Conservation (phyloP, 1,140 invertebrate species). For the Lutraria rhynchaena region DNA sequence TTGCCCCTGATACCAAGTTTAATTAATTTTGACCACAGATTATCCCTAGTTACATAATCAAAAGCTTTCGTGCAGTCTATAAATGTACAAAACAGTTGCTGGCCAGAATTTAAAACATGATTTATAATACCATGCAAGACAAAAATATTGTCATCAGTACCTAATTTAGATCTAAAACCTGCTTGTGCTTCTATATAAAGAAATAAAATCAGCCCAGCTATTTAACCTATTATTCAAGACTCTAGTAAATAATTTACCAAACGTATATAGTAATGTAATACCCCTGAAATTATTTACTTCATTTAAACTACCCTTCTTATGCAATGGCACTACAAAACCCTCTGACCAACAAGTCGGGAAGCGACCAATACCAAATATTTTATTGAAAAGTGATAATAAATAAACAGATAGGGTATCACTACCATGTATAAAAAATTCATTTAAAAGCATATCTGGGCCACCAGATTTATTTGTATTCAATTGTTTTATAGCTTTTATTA, state of each 20-base stretch:
- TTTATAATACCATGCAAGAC: conserved; percentile 56
- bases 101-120: conserved; percentile 28
- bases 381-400: conserved; percentile 1
- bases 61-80: conserved; percentile 55
- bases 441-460: background rate
- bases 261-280: conserved; percentile 7
- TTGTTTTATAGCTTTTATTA: background rate
- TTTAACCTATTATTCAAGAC: conserved; percentile 26
- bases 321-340: conserved; percentile 1
- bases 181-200: conserved; percentile 1
- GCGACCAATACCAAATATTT: background rate
- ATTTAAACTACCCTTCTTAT: conserved; percentile 4
- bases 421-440: conserved; percentile 8
- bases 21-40: conserved; percentile 34
- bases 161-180: conserved; percentile 41
- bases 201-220: background rate
- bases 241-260: conserved; percentile 23
- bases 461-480: background rate
- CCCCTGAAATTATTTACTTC: conserved; percentile 2
- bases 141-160: conserved; percentile 62
- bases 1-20: conserved; percentile 40
- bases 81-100: conserved; percentile 45
- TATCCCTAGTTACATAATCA: conserved; percentile 37
- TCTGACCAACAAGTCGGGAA: background rate
- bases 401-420: background rate